These are phyloP conservation scores for Microplitis deprimator DNA, from an alignment of 2,888 invertebrate genomes.

Conservation along the genomic window DNA sequence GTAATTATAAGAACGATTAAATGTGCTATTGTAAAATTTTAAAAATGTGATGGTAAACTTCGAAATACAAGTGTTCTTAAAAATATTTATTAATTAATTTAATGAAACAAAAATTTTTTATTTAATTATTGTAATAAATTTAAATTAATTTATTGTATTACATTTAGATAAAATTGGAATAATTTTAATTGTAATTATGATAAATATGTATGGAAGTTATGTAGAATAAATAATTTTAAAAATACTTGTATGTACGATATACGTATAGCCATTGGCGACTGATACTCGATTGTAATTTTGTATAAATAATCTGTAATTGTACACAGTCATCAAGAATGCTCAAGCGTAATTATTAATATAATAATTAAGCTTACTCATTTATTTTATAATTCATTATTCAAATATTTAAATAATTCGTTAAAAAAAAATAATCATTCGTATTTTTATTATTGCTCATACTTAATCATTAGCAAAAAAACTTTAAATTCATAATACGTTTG, in stretches of 20 bases:
- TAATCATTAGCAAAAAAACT: background rate
- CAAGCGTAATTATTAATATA: constrained; percentile 6
- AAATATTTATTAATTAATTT: background rate
- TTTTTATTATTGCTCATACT: no score
- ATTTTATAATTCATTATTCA: background rate
- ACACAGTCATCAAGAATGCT: constrained; percentile 25
- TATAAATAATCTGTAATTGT: constrained; percentile 20
- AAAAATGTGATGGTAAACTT: background rate
- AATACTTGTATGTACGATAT: background rate
- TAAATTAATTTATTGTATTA: constrained; percentile 3
- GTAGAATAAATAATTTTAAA: background rate
- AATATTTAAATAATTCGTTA: background rate
- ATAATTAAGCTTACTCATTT: background rate
- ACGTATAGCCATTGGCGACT: constrained; percentile 12
- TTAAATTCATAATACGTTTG: background rate
- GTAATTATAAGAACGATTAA: background rate
- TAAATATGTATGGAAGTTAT: background rate
- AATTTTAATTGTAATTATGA: background rate
- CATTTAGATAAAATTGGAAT: background rate
- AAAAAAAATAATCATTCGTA: background rate
- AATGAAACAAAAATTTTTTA: background rate
- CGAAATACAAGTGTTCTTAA: constrained; percentile 9
- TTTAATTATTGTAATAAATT: constrained; percentile 5
- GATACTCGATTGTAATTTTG: constrained; percentile 19
- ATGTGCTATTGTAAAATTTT: background rate